phyloP scores from a whole-genome alignment of 2,797 vertebrate species.

The Garrulus glandarius region DNA sequence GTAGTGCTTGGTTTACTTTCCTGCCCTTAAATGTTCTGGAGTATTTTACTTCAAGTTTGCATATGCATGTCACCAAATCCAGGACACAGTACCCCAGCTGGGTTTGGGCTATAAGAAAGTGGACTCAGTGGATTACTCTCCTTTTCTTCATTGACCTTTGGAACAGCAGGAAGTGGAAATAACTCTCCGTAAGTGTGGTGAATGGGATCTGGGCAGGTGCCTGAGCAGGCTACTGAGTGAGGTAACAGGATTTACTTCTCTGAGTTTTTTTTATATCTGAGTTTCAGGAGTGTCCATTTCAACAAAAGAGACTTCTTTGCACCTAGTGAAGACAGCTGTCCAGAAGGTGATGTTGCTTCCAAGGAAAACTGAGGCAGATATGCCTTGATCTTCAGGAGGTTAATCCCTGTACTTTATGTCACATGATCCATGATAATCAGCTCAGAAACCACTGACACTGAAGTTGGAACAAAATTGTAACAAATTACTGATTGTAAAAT shows the following conservation, averaged over 20 bases:
- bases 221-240: neutral
- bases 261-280: neutral
- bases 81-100: neutral
- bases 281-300: neutral
- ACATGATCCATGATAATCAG: neutral
- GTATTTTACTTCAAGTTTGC: neutral
- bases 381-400: neutral
- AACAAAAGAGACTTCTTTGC: neutral
- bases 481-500: neutral
- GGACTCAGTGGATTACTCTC: neutral
- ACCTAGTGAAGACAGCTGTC: rapidly evolving
- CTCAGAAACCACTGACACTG: neutral
- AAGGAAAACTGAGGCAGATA: neutral
- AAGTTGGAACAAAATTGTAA: neutral
- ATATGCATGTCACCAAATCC: neutral
- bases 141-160: neutral
- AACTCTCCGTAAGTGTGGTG: neutral
- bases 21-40: neutral
- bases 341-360: neutral
- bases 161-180: neutral
- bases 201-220: neutral
- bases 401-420: neutral
- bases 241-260: neutral
- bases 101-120: neutral
- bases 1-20: neutral